These are phyloP conservation scores for Psilopsiagon aymara DNA, from an alignment of 2,113 vertebrate species.

Conservation along the genomic window DNA sequence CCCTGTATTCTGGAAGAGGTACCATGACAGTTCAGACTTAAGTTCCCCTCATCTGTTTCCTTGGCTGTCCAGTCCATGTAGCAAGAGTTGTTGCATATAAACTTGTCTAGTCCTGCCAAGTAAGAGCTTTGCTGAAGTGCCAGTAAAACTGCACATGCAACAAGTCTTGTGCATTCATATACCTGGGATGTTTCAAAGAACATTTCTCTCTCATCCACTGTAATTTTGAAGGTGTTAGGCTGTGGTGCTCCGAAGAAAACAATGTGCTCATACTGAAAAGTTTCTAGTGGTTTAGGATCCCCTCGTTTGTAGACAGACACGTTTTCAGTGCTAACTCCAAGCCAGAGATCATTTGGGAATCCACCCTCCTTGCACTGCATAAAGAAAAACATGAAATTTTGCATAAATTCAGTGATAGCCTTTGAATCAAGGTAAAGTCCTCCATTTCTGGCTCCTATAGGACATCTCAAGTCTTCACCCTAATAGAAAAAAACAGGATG, in stretches of 20 bases:
- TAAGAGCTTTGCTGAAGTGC: neutral
- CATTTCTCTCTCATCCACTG: conserved; percentile 93
- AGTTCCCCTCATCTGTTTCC: neutral
- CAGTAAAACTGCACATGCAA: neutral
- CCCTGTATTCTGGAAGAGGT: neutral
- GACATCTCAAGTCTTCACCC: neutral
- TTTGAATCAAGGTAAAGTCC: neutral
- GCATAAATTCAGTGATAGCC: neutral
- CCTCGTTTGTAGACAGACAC: conserved; percentile 88
- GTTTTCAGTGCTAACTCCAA: conserved; percentile 87
- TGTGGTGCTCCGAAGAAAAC: conserved; percentile 88
- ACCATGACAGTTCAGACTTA: neutral
- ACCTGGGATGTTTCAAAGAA: conserved; percentile 93
- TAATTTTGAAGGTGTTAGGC: conserved; percentile 90
- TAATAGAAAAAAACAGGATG: neutral
- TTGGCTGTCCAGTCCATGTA: neutral
- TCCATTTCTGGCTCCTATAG: neutral
- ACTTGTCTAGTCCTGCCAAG: neutral
- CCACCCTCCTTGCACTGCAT: conserved; percentile 91
- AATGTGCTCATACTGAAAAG: conserved; percentile 89
- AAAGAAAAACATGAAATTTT: neutral
- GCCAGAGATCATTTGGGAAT: conserved; percentile 91
- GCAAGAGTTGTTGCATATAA: neutral
- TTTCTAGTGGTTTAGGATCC: conserved; percentile 87
- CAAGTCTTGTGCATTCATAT: neutral